These are phyloP conservation scores for Bhutanitis thaidina DNA, from an alignment of 2,888 invertebrate species.

Conservation along the genomic window DNA sequence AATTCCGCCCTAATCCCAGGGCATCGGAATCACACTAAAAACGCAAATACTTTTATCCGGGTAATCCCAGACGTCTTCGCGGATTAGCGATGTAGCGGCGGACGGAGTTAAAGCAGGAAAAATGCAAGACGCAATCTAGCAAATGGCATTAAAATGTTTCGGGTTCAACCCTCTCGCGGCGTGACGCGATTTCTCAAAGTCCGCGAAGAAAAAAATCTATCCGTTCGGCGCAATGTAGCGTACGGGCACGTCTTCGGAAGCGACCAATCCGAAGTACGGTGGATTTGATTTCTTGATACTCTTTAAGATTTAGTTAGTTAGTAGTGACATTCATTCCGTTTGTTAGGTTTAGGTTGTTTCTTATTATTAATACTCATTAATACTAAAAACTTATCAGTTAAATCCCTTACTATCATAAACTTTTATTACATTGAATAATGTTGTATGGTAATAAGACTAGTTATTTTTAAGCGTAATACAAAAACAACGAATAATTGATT, in stretches of 20 bases:
- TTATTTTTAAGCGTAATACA: no score
- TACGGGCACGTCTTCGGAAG: slow-evolving; percentile 73
- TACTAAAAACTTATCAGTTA: no score
- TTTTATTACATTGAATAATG: no score
- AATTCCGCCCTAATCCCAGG: slow-evolving; percentile 63
- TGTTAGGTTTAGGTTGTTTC: no score
- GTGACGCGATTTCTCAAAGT: slow-evolving; percentile 77
- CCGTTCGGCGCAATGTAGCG: slow-evolving; percentile 71
- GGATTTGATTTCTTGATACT: slow-evolving; percentile 47
- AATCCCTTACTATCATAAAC: no score
- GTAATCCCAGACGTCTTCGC: slow-evolving; percentile 71
- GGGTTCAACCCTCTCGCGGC: slow-evolving; percentile 70
- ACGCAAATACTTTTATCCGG: slow-evolving; percentile 73
- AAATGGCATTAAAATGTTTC: slow-evolving; percentile 80
- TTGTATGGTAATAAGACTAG: no score
- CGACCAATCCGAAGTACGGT: slow-evolving; percentile 48
- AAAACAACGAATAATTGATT: no score
- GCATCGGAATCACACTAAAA: slow-evolving; percentile 74
- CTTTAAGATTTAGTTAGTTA: no score
- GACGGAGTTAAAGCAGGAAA: slow-evolving; percentile 49
- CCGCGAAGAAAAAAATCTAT: slow-evolving; percentile 68
- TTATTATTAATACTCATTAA: no score
- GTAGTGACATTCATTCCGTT: no score
- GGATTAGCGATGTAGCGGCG: slow-evolving; percentile 70
- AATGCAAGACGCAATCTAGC: slow-evolving; percentile 79